Percentiles rank a stretch among this genome's conserved stretches.
phyloP scores from a whole-genome alignment of 1,140 invertebrate genomes.

The Camponotus floridanus region DNA sequence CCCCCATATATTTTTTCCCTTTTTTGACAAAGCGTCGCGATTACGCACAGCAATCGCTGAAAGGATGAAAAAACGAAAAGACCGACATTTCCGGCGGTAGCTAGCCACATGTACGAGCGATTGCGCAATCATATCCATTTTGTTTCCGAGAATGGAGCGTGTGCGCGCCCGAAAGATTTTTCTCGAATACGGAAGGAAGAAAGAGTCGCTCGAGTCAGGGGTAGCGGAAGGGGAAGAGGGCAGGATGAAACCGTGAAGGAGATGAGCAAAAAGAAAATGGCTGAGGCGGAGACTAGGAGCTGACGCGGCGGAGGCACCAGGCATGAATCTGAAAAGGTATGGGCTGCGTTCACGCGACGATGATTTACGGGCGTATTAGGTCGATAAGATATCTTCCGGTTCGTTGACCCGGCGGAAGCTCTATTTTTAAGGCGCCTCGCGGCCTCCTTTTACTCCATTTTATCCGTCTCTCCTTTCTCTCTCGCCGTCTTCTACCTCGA shows the following conservation, averaged over 20 bases:
- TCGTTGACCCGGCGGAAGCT: slow-evolving; percentile 80
- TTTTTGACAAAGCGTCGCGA: slow-evolving; percentile 41
- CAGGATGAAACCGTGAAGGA: slow-evolving; percentile 52
- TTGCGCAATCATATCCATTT: slow-evolving; percentile 69
- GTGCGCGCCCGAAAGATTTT: slow-evolving; percentile 59
- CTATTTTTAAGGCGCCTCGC: slow-evolving; percentile 78
- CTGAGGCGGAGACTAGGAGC: slow-evolving; percentile 71
- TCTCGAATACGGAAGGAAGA: slow-evolving; percentile 51
- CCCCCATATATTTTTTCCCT: background rate
- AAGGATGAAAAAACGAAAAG: slow-evolving; percentile 10
- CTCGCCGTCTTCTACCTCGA: slow-evolving; percentile 27
- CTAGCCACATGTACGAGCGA: slow-evolving; percentile 5
- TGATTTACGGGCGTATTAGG: slow-evolving; percentile 82
- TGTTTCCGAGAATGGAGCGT: slow-evolving; percentile 4
- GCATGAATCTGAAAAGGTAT: slow-evolving; percentile 80
- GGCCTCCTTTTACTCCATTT: slow-evolving; percentile 69
- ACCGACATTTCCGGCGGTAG: slow-evolving; percentile 8
- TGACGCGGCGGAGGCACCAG: slow-evolving; percentile 78
- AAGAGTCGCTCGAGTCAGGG: slow-evolving; percentile 43
- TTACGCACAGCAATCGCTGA: slow-evolving; percentile 23
- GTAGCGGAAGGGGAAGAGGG: slow-evolving; percentile 1
- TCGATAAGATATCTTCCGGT: slow-evolving; percentile 82
- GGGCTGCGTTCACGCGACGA: slow-evolving; percentile 81
- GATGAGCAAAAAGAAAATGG: slow-evolving; percentile 60
- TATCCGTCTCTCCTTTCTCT: slow-evolving; percentile 53